Evolutionary conservation across 2,797 vertebrate species (phyloP), one percentile per base, ranked within the genome.

Genomic region (Sebastes vulpes): DNA sequence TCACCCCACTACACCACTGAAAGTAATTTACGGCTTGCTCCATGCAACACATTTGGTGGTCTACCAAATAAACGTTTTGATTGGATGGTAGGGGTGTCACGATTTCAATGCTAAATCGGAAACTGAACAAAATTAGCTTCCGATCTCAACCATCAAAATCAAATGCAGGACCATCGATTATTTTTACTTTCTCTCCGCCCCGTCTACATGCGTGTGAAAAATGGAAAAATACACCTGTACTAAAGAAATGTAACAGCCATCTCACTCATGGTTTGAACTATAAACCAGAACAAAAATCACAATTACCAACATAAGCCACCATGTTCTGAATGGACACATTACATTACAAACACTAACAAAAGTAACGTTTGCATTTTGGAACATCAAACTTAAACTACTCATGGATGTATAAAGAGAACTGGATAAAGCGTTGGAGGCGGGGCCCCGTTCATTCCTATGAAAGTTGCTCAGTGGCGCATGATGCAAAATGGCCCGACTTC

Each of bases 1-100:
- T 98, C 98, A 0, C 97, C 96, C 0, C 95, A 98, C 54, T 95
- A 97, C 85, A 96, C 97, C 57, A 95, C 94, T 20, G 94, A 95
- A 79, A 93, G 94, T 95, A 93, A 87, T 71, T 25, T 1, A 69
- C 29, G 20, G 4, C 16, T 50, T 16, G 4, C 6, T 26, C 3
- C 23, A 4, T 25, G 3, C 23, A 28, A 31, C 21, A 52, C 50
- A 26, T 23, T 1, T n/a, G 14, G 6, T 48, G 16, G 16, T 54
- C 8, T 21, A 1, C 5, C 5, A 50, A 29, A 61, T 20, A 11
- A 72, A 58, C 38, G 10, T 56, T 46, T 11, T 65, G 14, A 29
- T 10, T 12, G 20, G 9, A 53, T 23, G 42, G 42, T 48, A 48
- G 42, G 16, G 16, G 42, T 48, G 42, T 48, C 42, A 48, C 6